Percentiles rank a stretch among this genome's conserved stretches.
Conservation (phyloP, 2,888 invertebrate genomes). For the Drosophila mimica region DNA sequence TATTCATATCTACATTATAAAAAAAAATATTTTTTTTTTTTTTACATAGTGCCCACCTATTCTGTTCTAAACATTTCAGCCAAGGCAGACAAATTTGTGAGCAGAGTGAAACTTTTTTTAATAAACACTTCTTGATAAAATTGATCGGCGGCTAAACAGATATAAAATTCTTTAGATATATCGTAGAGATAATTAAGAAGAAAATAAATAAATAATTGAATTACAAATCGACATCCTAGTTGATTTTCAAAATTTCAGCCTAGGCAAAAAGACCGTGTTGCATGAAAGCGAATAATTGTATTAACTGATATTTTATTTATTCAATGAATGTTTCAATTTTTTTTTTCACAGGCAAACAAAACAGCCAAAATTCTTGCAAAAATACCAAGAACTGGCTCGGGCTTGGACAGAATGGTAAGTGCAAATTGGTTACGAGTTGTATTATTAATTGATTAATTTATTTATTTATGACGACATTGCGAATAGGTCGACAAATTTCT, state of each 20-base stretch:
- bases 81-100: not conserved
- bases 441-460: not conserved
- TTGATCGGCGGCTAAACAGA: too few species aligned
- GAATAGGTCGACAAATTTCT: constrained; percentile 80
- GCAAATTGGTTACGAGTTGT: too few species aligned
- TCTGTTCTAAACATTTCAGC: not conserved
- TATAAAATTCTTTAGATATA: not conserved
- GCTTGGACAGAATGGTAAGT: constrained; percentile 76
- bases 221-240: too few species aligned
- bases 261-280: too few species aligned
- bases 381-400: constrained; percentile 67
- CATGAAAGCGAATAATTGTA: too few species aligned
- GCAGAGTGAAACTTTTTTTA: too few species aligned
- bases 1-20: too few species aligned
- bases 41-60: not conserved
- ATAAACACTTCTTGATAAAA: too few species aligned
- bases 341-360: constrained; percentile 72
- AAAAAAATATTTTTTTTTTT: not conserved
- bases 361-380: constrained; percentile 75
- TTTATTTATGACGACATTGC: not conserved
- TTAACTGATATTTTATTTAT: not conserved
- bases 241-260: too few species aligned
- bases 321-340: not conserved
- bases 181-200: too few species aligned
- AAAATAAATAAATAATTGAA: too few species aligned